Evolutionary conservation across 1,140 invertebrate species (phyloP).

Genomic region (Psilanteris sp.): DNA sequence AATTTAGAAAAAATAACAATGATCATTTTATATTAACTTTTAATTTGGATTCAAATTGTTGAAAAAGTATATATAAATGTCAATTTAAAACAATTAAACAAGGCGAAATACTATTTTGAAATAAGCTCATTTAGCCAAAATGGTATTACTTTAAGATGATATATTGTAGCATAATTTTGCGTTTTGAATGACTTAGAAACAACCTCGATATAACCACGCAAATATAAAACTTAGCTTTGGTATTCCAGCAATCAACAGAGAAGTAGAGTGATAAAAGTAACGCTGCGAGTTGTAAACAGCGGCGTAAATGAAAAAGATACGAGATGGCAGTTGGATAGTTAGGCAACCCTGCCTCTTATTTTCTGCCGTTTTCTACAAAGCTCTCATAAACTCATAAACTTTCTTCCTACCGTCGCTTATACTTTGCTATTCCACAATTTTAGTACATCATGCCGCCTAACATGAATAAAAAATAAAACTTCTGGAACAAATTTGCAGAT

Average conservation of each 20-base stretch:
- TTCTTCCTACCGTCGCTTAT: conserved; percentile 33
- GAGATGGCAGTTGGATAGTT: conserved; percentile 59
- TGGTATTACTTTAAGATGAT: conserved; percentile 8
- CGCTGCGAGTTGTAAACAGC: conserved; percentile 58
- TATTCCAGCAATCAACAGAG: conserved; percentile 48
- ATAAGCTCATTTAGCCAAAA: no score
- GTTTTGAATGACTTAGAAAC: conserved; percentile 39
- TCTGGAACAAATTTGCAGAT: conserved; percentile 37
- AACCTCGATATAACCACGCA: conserved; percentile 29
- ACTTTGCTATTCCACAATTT: conserved; percentile 43
- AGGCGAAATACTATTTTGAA: no score
- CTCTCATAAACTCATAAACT: conserved; percentile 65
- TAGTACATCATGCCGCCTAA: conserved; percentile 32
- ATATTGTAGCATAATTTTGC: conserved; percentile 30
- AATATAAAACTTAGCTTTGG: conserved; percentile 50
- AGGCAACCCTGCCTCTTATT: conserved; percentile 43
- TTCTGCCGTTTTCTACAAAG: conserved; percentile 33
- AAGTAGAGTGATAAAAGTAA: conserved; percentile 58
- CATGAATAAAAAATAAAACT: conserved; percentile 39
- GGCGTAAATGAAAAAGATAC: conserved; percentile 63
- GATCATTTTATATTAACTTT: no score
- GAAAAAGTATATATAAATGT: no score
- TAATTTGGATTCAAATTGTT: no score
- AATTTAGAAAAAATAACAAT: no score
- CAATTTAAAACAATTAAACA: background rate